A percentile compares a stretch with the other conserved stretches of the same genome.
These are phyloP conservation scores for Cathartes aura DNA, from an alignment of 2,113 vertebrate genomes.

Conservation along the genomic window DNA sequence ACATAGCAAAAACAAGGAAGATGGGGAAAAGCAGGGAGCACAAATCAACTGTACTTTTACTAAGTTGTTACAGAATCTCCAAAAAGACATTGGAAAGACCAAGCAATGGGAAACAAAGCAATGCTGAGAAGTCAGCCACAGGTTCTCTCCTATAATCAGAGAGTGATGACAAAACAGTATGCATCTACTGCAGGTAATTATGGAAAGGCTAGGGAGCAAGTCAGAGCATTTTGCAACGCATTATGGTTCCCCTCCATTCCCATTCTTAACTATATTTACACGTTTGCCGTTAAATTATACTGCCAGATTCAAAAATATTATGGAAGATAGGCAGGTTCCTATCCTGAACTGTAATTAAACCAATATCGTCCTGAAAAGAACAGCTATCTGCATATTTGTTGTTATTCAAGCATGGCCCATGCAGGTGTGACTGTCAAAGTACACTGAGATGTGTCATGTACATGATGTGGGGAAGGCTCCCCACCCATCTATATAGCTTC, in stretches of 20 bases:
- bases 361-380: not conserved
- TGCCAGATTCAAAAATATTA: not conserved
- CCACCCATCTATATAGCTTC: not conserved
- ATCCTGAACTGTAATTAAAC: not conserved
- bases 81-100: not conserved
- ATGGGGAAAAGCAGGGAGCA: not conserved
- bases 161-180: not conserved
- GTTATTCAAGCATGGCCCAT: not conserved
- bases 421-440: not conserved
- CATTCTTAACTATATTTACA: not conserved
- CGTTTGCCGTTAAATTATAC: not conserved
- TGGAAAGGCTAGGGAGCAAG: not conserved
- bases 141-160: not conserved
- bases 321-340: not conserved
- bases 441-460: not conserved
- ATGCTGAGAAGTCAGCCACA: not conserved
- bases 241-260: not conserved
- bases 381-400: not conserved
- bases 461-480: not conserved
- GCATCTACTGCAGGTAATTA: not conserved
- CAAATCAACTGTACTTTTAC: not conserved
- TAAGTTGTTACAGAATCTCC: not conserved
- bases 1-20: accelerated
- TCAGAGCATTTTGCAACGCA: not conserved
- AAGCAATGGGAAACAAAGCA: not conserved